phyloP scores from a whole-genome alignment of 2,797 vertebrate species.

The Anableps anableps region DNA sequence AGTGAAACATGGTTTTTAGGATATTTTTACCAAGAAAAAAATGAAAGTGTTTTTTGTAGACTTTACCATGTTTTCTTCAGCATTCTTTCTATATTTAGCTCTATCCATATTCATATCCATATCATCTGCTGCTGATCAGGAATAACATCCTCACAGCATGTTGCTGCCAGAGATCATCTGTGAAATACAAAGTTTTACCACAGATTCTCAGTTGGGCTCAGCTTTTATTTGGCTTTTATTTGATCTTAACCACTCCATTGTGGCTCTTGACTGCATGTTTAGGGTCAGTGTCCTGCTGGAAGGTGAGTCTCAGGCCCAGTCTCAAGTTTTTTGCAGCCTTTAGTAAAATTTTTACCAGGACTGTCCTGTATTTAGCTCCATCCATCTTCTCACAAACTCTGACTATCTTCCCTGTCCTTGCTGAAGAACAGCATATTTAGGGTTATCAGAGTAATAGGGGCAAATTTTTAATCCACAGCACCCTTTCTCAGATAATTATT shows the following conservation, averaged over 20 bases:
- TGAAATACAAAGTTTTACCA: background rate
- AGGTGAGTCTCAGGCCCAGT: too few species aligned
- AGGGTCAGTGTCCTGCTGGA: too few species aligned
- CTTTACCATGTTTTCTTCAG: background rate
- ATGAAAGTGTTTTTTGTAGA: background rate
- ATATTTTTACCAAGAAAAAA: background rate
- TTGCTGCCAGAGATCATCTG: background rate
- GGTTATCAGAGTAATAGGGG: too few species aligned
- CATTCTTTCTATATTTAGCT: background rate
- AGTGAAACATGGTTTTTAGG: background rate
- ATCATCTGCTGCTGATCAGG: background rate
- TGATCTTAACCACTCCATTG: too few species aligned
- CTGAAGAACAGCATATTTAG: too few species aligned
- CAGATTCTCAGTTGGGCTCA: background rate
- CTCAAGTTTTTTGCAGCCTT: too few species aligned
- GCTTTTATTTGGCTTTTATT: background rate
- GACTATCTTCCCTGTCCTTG: too few species aligned
- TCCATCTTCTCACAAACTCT: too few species aligned
- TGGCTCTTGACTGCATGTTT: too few species aligned
- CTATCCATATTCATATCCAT: background rate
- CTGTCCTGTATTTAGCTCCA: too few species aligned
- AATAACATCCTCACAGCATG: background rate
- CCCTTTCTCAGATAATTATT: background rate
- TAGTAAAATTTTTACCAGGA: too few species aligned
- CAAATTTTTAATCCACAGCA: background rate